These are phyloP conservation scores for Ephestia elutella DNA, from an alignment of 1,140 invertebrate genomes.

Conservation along the genomic window DNA sequence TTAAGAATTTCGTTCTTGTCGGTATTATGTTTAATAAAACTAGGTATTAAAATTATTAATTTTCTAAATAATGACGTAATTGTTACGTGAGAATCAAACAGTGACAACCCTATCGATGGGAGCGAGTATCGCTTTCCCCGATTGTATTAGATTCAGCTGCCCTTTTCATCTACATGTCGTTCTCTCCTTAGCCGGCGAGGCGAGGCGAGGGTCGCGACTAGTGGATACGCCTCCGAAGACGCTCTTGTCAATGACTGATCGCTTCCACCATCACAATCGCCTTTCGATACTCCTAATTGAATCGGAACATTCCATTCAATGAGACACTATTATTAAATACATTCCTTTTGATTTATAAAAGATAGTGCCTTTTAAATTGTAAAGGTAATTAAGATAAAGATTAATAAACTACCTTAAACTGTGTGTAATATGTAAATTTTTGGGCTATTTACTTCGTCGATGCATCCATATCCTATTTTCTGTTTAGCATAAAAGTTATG, in stretches of 20 bases:
- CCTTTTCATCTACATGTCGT: constrained; percentile 72
- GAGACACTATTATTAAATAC: neutral
- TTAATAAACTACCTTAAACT: too few species aligned
- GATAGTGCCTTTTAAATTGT: too few species aligned
- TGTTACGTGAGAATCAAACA: neutral
- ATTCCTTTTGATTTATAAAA: neutral
- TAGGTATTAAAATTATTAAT: too few species aligned
- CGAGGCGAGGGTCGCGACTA: constrained; percentile 31
- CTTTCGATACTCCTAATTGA: neutral
- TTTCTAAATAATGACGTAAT: too few species aligned
- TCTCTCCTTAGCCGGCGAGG: constrained; percentile 37
- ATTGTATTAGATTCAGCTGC: constrained; percentile 73
- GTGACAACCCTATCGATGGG: constrained; percentile 45
- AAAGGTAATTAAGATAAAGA: too few species aligned
- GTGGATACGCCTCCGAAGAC: constrained; percentile 39
- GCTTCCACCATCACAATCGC: neutral
- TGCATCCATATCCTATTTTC: neutral
- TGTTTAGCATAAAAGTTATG: neutral
- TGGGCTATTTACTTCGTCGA: too few species aligned
- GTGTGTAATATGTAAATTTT: too few species aligned
- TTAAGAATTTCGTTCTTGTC: too few species aligned
- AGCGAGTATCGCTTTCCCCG: constrained; percentile 65
- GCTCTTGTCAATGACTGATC: constrained; percentile 20
- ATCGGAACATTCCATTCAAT: neutral
- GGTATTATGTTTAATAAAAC: too few species aligned